These are phyloP conservation scores for Cyaniris semiargus DNA, from an alignment of 2,888 invertebrate genomes.

Conservation along the genomic window DNA sequence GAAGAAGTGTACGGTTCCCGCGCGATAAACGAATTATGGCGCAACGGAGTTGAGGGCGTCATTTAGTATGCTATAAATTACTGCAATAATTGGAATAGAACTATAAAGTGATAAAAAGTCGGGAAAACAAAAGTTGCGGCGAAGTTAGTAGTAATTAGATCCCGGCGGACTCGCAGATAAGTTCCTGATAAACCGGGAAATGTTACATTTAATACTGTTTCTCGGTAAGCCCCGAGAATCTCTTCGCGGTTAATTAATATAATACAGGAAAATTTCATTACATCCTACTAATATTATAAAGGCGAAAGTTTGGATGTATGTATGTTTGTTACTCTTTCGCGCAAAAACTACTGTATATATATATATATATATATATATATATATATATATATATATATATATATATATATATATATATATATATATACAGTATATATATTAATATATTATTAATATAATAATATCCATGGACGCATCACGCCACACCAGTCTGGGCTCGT, in stretches of 20 bases:
- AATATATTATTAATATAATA: too few species aligned
- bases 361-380: too few species aligned
- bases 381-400: too few species aligned
- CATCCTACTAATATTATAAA: too few species aligned
- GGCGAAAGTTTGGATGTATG: too few species aligned
- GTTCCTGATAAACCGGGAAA: neutral
- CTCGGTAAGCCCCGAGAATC: neutral
- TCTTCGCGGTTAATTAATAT: neutral
- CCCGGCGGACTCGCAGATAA: conserved; percentile 21
- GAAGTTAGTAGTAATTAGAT: conserved; percentile 32
- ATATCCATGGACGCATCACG: too few species aligned
- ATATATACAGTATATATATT: too few species aligned
- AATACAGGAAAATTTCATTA: too few species aligned
- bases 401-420: too few species aligned
- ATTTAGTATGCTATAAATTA: neutral
- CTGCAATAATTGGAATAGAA: conserved; percentile 15
- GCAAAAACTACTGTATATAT: too few species aligned
- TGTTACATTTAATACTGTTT: conserved; percentile 14
- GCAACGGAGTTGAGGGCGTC: neutral
- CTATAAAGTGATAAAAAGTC: conserved; percentile 5
- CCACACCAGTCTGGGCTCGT: too few species aligned
- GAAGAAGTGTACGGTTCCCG: neutral
- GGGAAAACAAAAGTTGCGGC: conserved; percentile 18
- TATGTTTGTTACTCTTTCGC: too few species aligned
- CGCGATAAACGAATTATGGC: neutral